Percentiles rank a stretch among this genome's conserved stretches.
Conservation (phyloP, 2,888 invertebrate genomes). For the Rhogogaster chlorosoma region DNA sequence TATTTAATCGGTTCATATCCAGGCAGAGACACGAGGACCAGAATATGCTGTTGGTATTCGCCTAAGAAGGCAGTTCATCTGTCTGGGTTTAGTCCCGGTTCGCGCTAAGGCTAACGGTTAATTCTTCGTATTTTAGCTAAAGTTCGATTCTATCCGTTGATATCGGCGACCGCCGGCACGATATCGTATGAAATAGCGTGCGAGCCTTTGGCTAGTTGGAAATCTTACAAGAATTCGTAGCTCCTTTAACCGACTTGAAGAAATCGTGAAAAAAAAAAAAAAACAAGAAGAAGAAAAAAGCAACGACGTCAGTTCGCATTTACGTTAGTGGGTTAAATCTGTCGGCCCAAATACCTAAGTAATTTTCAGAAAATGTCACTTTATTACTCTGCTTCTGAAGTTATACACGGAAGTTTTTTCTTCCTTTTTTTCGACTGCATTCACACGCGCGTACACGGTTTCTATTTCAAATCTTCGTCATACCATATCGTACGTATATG, state of each 20-base stretch:
- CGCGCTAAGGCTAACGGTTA: conserved; percentile 40
- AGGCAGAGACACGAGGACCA: not conserved
- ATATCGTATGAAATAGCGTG: not conserved
- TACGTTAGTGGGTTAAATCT: conserved; percentile 33
- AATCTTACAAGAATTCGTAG: not conserved
- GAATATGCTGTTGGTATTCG: not conserved
- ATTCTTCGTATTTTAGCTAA: conserved; percentile 30
- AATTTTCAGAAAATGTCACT: not conserved
- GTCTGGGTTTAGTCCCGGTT: conserved; percentile 32
- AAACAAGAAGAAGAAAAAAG: not conserved
- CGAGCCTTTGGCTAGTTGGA: not conserved
- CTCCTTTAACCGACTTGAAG: not conserved
- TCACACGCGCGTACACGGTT: not conserved
- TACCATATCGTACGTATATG: not conserved
- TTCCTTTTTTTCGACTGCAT: conserved; percentile 13
- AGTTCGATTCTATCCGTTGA: conserved; percentile 43
- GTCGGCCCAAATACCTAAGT: conserved; percentile 30
- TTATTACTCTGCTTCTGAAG: not conserved
- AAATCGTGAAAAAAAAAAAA: not conserved
- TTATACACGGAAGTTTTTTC: not conserved
- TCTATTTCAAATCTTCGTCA: not conserved
- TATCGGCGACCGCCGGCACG: conserved; percentile 9
- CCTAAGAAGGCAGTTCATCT: conserved; percentile 12
- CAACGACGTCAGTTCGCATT: not conserved
- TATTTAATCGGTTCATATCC: conserved; percentile 35